Evolutionary conservation across 2,888 invertebrate species (phyloP), one percentile per base, ranked within the genome.

Genomic region (Podabrus alpinus): DNA sequence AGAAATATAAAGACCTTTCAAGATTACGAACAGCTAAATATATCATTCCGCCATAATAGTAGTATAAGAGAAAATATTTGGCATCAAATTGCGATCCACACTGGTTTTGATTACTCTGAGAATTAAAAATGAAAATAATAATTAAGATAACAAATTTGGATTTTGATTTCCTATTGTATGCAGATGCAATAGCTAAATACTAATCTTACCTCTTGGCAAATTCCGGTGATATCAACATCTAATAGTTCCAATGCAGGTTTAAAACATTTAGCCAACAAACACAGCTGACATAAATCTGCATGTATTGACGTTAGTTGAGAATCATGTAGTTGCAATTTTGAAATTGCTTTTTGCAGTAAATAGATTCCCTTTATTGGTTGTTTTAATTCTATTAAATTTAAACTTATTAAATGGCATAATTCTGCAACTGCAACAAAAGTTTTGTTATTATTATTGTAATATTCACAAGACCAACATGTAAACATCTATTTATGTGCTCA

Each of bases 31-130:
- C 88, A 11, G 96, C 95, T 72, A 97, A 93, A 87, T 97, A 98
- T 81, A 98, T 96, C 96, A 98, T 97, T 69, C 98, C 98, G 74
- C 98, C 98, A 86, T 99, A 99, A 87, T 98, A 98, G 86, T 96
- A 98, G 87, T 97, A 98, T 0, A 97, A 90, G 69, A 99, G 90
- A 86, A 97, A 97, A 87, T 96, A 94, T 88, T 95, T 96, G 0
- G 95, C 92, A 86, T 96, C 96, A 88, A 94, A 94, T 85, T 93
- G 91, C 79, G 93, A 92, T 83, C 94, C 94, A 79, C 81, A 84
- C 68, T 84, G 83, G 77, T 81, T 85, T 74, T 84, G 83, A 5
- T 81, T 79, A 74, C 82, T 83, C 85, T 85, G 76, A 69, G 83
- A 85, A 29, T 15, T 17, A 72, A 59, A 69, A 24, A 16, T 67